Evolutionary conservation across 2,113 vertebrate species (phyloP).

Genomic region (Myxocyprinus asiaticus): DNA sequence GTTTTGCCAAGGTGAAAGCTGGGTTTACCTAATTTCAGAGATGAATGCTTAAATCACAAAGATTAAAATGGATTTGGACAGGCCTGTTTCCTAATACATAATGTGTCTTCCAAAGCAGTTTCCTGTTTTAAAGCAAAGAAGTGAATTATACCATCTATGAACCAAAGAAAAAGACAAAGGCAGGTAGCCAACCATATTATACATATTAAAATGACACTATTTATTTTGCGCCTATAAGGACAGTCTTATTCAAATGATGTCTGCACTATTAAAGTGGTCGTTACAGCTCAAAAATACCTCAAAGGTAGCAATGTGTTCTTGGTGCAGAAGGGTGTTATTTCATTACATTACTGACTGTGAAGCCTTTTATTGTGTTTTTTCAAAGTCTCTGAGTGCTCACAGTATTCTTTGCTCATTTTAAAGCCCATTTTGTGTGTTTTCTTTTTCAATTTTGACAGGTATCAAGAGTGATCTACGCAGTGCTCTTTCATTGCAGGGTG

Average conservation of each 20-base stretch:
- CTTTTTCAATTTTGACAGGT: constrained; percentile 14
- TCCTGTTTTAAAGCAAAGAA: not conserved
- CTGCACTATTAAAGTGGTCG: constrained; percentile 2
- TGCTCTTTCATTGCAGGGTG: not conserved
- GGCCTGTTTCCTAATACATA: not conserved
- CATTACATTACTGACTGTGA: constrained; percentile 13
- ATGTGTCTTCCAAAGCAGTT: not conserved
- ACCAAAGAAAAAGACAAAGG: too few relatives aligned
- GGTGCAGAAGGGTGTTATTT: constrained; percentile 15
- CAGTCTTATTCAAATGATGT: not conserved
- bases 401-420: not conserved
- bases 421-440: constrained; percentile 18
- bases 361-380: constrained; percentile 20
- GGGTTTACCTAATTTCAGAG: not conserved
- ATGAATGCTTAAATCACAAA: constrained; percentile 4
- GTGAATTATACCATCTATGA: too few relatives aligned
- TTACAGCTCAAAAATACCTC: constrained; percentile 18
- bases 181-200: not conserved
- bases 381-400: not conserved
- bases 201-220: not conserved
- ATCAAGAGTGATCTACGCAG: not conserved
- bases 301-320: constrained; percentile 19
- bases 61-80: constrained; percentile 2
- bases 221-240: not conserved
- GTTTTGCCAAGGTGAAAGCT: not conserved